Evolutionary conservation across 1,140 invertebrate genomes (phyloP), one percentile per base, ranked within the genome.

Genomic region (Bombus confusus): DNA sequence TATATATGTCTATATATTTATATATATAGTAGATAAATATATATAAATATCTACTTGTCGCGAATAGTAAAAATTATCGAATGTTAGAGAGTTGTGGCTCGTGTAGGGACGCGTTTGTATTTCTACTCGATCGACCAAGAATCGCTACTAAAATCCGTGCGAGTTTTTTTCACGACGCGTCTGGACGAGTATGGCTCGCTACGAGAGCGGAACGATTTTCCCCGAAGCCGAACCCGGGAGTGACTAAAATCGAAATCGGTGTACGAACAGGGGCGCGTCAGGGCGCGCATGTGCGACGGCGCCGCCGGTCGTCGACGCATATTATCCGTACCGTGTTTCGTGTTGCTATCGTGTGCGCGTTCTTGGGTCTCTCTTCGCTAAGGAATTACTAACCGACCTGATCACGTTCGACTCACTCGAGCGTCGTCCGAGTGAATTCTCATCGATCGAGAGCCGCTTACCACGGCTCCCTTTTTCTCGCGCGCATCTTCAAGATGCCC

Each of bases 231-330:
- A 93, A 95, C 93, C 94, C 94, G 94, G 93, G 93, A 94, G 93
- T 93, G 93, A 95, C 94, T 95, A 94, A 94, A 95, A 95, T 95
- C 94, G 95, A 95, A 95, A 95, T 95, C 95, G 94, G 95, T 94
- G 93, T 91, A 92, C 92, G 91, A 92, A 92, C 89, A 91, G 92
- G 89, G 91, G 89, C 88, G 92, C 90, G 91, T 91, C 83, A 85
- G 78, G 89, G 69, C 91, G 93, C 93, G 94, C 94, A 95, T 94
- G 93, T 93, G 92, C 94, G 93, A 92, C 91, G 90, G 88, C 87
- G 93, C 92, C 92, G 92, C 93, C 91, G 91, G 94, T 93, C 89
- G 91, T 89, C 89, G 87, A 89, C 91, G 91, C 86, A 87, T 89
- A 89, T 90, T 91, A 87, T 87, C 86, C 88, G 89, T 90, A 22